These are phyloP conservation scores for Melanerpes formicivorus DNA, from an alignment of 2,113 vertebrate species.

Conservation along the genomic window DNA sequence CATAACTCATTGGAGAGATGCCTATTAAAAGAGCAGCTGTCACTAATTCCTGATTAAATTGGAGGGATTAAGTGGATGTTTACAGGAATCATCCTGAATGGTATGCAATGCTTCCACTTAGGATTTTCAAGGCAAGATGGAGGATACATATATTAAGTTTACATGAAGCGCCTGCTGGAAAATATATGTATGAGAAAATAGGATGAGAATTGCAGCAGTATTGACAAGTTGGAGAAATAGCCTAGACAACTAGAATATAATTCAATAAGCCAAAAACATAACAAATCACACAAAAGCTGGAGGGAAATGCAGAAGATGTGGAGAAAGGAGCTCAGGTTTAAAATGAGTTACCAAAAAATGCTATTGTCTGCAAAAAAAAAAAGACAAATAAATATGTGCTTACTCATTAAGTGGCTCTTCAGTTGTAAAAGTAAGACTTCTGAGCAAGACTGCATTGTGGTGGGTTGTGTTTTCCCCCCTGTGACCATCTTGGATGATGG, in stretches of 20 bases:
- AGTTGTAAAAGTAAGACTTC: neutral
- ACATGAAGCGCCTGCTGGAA: neutral
- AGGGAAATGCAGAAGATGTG: neutral
- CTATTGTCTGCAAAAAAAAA: neutral
- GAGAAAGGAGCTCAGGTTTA: neutral
- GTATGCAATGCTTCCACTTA: neutral
- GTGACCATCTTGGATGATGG: neutral
- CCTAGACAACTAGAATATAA: neutral
- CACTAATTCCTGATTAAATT: neutral
- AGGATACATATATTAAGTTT: neutral
- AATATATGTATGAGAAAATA: neutral
- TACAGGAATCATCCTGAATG: neutral
- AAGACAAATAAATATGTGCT: neutral
- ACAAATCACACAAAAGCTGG: neutral
- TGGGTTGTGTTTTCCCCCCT: neutral
- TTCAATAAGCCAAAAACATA: neutral
- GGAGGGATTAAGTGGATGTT: neutral
- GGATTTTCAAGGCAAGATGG: neutral
- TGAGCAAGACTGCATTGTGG: neutral
- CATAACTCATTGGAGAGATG: neutral
- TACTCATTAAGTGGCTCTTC: neutral
- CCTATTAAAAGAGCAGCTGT: neutral
- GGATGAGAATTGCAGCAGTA: neutral
- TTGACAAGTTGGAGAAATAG: conserved; percentile 17
- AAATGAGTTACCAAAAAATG: neutral